Evolutionary conservation across 2,888 invertebrate species (phyloP).

Genomic region (Pimpla rufipes): DNA sequence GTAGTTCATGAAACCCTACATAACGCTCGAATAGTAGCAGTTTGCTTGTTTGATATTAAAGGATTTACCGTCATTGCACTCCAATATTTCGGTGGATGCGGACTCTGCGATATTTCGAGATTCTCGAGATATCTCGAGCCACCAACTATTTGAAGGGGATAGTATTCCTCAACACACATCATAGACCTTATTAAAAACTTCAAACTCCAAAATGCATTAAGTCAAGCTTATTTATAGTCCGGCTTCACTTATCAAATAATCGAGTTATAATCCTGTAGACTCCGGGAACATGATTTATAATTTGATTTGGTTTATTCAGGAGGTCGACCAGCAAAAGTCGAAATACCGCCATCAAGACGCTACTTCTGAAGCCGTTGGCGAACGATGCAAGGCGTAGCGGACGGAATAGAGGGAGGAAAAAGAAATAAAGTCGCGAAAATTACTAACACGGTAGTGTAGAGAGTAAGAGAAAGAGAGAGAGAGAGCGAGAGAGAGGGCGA

Average conservation of each 20-base stretch:
- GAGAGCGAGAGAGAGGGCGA: not conserved
- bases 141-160: no score
- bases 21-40: not conserved
- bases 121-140: no score
- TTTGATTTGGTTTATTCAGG: not conserved
- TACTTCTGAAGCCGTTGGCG: conserved; percentile 5
- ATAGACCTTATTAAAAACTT: not conserved
- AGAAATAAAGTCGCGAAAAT: conserved; percentile 62
- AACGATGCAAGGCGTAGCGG: not conserved
- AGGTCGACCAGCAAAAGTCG: not conserved
- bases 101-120: no score
- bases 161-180: no score
- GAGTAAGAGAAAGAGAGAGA: not conserved
- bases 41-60: not conserved
- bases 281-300: not conserved
- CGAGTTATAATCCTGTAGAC: no score
- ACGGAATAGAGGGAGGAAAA: conserved; percentile 10
- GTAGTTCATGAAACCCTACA: no score
- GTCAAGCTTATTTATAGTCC: not conserved
- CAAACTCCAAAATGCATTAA: not conserved
- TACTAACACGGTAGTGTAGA: conserved; percentile 44
- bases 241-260: not conserved
- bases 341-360: not conserved
- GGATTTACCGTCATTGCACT: not conserved
- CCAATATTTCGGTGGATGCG: no score